Conservation (phyloP, 2,888 invertebrate genomes). For the Gandaritis pyraliata region DNA sequence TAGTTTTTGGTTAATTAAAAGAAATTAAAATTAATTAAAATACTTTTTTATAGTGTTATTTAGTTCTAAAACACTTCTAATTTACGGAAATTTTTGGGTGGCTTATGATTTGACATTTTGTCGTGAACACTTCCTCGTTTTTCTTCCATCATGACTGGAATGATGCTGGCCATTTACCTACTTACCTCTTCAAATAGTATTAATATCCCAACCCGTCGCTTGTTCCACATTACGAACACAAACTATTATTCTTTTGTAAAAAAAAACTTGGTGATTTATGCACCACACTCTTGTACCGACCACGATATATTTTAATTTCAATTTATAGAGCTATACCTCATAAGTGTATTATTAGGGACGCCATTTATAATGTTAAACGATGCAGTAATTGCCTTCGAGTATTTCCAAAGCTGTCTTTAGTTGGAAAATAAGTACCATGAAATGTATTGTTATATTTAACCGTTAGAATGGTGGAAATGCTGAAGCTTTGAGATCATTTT, state of each 20-base stretch:
- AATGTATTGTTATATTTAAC: not conserved
- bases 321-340: conserved; percentile 75
- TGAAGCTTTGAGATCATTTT: too few relatives aligned
- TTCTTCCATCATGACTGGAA: not conserved
- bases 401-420: conserved; percentile 23
- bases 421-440: conserved; percentile 10
- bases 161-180: not conserved
- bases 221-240: conserved; percentile 59
- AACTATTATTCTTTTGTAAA: conserved; percentile 74
- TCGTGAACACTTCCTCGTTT: too few relatives aligned
- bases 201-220: conserved; percentile 38
- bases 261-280: conserved; percentile 72
- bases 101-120: too few relatives aligned
- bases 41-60: too few relatives aligned
- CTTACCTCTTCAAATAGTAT: conserved; percentile 1
- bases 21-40: too few relatives aligned
- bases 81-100: too few relatives aligned
- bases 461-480: not conserved
- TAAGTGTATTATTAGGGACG: conserved; percentile 62
- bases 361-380: conserved; percentile 67
- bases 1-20: too few relatives aligned
- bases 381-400: conserved; percentile 52
- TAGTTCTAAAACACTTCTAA: too few relatives aligned
- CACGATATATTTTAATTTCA: conserved; percentile 79
- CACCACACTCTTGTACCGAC: conserved; percentile 66